Conservation (phyloP, 2,797 vertebrate species). For the Thalassophryne amazonica region DNA sequence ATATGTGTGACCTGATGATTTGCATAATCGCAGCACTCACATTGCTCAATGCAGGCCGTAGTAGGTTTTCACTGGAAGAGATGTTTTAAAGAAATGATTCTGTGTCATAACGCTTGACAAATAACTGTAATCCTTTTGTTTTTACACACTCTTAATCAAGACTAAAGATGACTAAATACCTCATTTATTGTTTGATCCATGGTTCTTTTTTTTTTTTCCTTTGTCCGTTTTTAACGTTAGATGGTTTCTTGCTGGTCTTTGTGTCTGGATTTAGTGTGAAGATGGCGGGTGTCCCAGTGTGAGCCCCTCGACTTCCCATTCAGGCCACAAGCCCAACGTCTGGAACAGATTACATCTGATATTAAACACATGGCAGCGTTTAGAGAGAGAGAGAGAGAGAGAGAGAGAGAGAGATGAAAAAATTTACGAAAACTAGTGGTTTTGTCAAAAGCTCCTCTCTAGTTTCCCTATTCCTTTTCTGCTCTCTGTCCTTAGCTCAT, state of each 20-base stretch:
- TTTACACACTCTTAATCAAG: not conserved
- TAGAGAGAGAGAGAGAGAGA: conserved; percentile 55
- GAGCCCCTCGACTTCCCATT: conserved; percentile 65
- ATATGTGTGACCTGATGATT: conserved; percentile 46
- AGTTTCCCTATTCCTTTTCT: conserved; percentile 13
- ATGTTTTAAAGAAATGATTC: conserved; percentile 18
- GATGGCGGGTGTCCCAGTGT: conserved; percentile 59
- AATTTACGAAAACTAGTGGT: conserved; percentile 60
- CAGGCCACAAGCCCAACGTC: conserved; percentile 64
- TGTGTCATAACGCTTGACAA: conserved; percentile 11
- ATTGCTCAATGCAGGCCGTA: not conserved
- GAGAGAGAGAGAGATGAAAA: conserved; percentile 63
- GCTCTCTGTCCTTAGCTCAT: conserved; percentile 15
- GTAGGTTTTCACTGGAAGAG: conserved; percentile 4
- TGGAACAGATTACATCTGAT: conserved; percentile 84
- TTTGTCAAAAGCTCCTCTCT: conserved; percentile 63
- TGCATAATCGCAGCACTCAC: conserved; percentile 12
- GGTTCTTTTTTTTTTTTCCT: not conserved
- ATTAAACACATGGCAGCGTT: conserved; percentile 86
- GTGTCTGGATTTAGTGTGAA: conserved; percentile 61
- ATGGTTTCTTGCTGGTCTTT: conserved; percentile 39
- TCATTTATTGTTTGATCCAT: conserved; percentile 1
- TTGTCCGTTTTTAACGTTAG: not conserved
- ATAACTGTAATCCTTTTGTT: not conserved
- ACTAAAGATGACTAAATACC: conserved; percentile 2